Percentiles rank a stretch among this genome's conserved stretches.
phyloP scores from a whole-genome alignment of 2,113 vertebrate species.

The Ia io region DNA sequence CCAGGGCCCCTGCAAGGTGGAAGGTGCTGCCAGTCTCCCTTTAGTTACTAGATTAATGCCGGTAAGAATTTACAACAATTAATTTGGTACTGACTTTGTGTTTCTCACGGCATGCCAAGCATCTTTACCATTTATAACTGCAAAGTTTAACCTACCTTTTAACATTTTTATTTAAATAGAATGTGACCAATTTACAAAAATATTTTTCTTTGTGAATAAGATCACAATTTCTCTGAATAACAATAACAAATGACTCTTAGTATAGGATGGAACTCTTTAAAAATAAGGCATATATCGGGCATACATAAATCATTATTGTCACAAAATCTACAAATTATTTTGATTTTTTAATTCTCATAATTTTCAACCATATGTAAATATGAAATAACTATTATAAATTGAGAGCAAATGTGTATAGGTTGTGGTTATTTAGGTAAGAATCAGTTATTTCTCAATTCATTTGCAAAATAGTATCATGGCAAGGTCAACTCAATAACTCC shows the following conservation, averaged over 20 bases:
- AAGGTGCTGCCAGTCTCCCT: background rate
- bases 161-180: slow-evolving; percentile 40
- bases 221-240: slow-evolving; percentile 47
- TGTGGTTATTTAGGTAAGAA: slow-evolving; percentile 59
- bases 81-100: background rate
- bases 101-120: background rate
- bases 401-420: slow-evolving; percentile 66
- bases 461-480: slow-evolving; percentile 60
- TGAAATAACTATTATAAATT: slow-evolving; percentile 72
- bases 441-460: slow-evolving; percentile 63
- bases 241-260: slow-evolving; percentile 51
- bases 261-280: slow-evolving; percentile 63
- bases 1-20: background rate
- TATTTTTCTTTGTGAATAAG: slow-evolving; percentile 70
- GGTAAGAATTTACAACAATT: background rate
- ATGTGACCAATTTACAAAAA: slow-evolving; percentile 43
- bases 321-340: slow-evolving; percentile 72
- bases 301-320: slow-evolving; percentile 69
- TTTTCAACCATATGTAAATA: slow-evolving; percentile 71
- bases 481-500: slow-evolving; percentile 37
- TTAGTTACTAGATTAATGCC: background rate
- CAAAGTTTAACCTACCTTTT: background rate
- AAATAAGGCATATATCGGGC: slow-evolving; percentile 78
- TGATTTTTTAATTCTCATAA: slow-evolving; percentile 64
- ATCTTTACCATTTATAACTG: background rate